Conservation (phyloP, 37 sponge, comb jelly and placozoan species). For the Eunapius fragilis region DNA sequence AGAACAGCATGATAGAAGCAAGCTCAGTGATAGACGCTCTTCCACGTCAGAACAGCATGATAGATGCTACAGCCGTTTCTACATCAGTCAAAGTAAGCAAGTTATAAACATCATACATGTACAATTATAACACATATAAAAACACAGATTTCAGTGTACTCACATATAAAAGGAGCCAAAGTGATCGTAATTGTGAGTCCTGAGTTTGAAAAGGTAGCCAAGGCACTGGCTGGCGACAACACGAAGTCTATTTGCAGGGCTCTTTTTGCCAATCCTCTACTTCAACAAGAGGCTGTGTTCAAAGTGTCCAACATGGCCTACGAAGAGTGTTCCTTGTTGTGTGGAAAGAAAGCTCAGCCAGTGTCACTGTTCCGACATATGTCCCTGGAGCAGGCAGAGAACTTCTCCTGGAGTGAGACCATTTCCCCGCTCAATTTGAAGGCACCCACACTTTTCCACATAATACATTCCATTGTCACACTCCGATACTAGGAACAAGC, state of each 20-base stretch:
- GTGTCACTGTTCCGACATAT: neutral
- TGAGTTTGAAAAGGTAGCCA: conserved; percentile 5
- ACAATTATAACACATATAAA: no score
- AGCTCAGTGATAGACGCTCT: neutral
- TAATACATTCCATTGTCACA: neutral
- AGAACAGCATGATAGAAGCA: neutral
- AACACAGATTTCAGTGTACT: no score
- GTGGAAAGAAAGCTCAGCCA: neutral
- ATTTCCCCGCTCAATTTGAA: neutral
- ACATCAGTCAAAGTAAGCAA: no score
- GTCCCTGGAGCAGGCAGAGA: no score
- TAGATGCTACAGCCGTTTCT: no score
- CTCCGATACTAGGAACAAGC: neutral
- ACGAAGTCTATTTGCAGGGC: no score
- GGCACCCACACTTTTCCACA: neutral
- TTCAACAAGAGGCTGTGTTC: neutral
- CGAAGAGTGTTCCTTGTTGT: neutral
- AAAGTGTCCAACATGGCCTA: neutral
- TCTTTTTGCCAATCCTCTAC: neutral
- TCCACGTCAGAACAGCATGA: neutral
- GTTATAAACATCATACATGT: no score
- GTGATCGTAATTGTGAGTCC: no score
- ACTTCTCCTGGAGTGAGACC: neutral
- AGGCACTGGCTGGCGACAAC: conserved; percentile 16
- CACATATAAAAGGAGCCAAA: no score